Percentiles rank a stretch among this genome's conserved stretches.
Evolutionary conservation across 2,888 invertebrate genomes (phyloP).

Genomic region (Rotaria magnacalcarata): DNA sequence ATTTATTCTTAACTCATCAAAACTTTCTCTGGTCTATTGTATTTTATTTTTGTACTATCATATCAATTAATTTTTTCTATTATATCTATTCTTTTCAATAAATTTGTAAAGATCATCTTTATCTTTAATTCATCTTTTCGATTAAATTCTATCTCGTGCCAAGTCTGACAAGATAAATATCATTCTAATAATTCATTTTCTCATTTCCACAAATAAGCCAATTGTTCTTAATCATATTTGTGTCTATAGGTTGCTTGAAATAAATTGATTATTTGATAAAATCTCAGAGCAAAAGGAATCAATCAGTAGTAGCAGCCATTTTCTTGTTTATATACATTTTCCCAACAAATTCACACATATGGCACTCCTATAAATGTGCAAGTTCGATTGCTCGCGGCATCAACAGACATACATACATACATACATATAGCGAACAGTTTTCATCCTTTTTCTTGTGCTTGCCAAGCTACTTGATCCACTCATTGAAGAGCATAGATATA

Average conservation of each 20-base stretch:
- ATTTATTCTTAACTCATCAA: too few relatives aligned
- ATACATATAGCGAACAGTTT: background rate
- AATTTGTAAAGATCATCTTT: background rate
- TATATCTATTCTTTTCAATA: background rate
- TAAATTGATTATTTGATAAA: constrained; percentile 6
- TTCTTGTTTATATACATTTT: background rate
- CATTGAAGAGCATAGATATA: constrained; percentile 18
- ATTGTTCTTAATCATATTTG: background rate
- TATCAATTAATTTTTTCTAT: too few relatives aligned
- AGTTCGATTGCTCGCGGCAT: constrained; percentile 22
- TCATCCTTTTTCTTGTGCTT: background rate
- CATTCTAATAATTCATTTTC: background rate
- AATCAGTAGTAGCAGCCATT: background rate
- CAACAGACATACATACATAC: background rate
- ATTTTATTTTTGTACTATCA: too few relatives aligned
- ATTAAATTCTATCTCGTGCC: background rate
- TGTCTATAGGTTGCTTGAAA: background rate
- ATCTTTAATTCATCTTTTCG: background rate
- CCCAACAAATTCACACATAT: constrained; percentile 26
- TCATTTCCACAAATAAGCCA: background rate
- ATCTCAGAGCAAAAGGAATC: constrained; percentile 11
- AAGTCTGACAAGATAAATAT: background rate
- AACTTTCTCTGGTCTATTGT: too few relatives aligned
- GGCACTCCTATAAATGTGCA: constrained; percentile 20
- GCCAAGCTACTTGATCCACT: constrained; percentile 22